phyloP scores from a whole-genome alignment of 1,140 invertebrate genomes.

The Semibalanus balanoides region DNA sequence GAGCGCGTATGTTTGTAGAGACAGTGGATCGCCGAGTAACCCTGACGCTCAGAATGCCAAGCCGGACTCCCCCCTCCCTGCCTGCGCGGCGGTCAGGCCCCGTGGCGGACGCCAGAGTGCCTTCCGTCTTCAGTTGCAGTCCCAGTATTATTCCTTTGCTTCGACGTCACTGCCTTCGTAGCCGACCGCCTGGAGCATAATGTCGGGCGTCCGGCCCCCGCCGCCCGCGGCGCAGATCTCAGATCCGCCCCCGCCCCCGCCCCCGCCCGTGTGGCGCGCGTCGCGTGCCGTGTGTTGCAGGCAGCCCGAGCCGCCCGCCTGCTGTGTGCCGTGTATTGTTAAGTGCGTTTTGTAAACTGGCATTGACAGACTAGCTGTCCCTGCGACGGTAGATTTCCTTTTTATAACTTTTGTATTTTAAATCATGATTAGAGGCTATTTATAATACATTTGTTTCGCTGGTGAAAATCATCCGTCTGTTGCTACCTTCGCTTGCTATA shows the following conservation, averaged over 20 bases:
- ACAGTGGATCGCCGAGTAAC: background rate
- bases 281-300: background rate
- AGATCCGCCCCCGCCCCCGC: background rate
- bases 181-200: background rate
- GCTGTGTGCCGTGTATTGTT: background rate
- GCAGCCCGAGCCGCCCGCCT: too few relatives aligned
- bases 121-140: background rate
- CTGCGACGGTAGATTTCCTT: background rate
- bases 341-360: background rate
- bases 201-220: background rate
- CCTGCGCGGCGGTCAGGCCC: background rate
- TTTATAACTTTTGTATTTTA: slow-evolving; percentile 3
- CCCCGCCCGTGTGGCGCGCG: too few relatives aligned
- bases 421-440: slow-evolving; percentile 2
- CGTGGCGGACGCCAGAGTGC: background rate
- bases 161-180: background rate
- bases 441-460: background rate
- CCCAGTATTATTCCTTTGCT: background rate
- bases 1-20: background rate
- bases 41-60: background rate
- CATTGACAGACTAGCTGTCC: background rate
- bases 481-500: background rate
- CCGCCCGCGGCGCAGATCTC: background rate
- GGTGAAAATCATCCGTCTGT: background rate
- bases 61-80: background rate